Percentiles rank a stretch among this genome's conserved stretches.
phyloP scores from a whole-genome alignment of 2,797 vertebrate genomes.

The Sebastes hopkinsi region DNA sequence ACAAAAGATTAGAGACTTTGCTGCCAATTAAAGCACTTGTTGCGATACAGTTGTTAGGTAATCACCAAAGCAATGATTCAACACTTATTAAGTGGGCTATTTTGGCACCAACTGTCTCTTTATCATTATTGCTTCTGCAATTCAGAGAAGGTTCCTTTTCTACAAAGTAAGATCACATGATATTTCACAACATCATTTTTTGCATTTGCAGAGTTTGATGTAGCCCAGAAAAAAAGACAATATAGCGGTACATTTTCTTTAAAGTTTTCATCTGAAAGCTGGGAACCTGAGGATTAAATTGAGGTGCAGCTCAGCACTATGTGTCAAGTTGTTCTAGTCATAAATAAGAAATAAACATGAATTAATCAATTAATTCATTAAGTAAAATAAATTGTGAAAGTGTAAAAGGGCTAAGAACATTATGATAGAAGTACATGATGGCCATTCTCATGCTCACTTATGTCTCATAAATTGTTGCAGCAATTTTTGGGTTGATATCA shows the following conservation, averaged over 20 bases:
- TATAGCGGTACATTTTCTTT: not conserved
- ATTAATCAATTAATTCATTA: no score
- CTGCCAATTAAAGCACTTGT: conserved; percentile 53
- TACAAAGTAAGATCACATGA: not conserved
- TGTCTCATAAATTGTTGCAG: no score
- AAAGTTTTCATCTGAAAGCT: no score
- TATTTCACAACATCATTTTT: not conserved
- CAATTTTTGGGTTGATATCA: no score
- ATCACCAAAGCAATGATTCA: conserved; percentile 32
- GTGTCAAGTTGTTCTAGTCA: not conserved
- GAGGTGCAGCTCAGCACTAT: no score
- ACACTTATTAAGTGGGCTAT: not conserved
- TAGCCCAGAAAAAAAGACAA: not conserved
- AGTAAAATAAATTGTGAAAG: no score
- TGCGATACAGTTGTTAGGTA: conserved; percentile 52
- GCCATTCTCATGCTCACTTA: no score
- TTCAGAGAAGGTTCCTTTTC: not conserved
- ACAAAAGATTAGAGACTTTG: conserved; percentile 47
- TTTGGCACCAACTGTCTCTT: not conserved
- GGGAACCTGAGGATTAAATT: no score
- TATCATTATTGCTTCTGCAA: not conserved
- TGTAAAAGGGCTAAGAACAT: no score
- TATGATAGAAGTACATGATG: no score
- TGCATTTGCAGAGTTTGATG: not conserved
- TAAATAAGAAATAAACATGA: not conserved